Evolutionary conservation across 2,113 vertebrate genomes (phyloP), one percentile per base, ranked within the genome.

Genomic region (Charina bottae): DNA sequence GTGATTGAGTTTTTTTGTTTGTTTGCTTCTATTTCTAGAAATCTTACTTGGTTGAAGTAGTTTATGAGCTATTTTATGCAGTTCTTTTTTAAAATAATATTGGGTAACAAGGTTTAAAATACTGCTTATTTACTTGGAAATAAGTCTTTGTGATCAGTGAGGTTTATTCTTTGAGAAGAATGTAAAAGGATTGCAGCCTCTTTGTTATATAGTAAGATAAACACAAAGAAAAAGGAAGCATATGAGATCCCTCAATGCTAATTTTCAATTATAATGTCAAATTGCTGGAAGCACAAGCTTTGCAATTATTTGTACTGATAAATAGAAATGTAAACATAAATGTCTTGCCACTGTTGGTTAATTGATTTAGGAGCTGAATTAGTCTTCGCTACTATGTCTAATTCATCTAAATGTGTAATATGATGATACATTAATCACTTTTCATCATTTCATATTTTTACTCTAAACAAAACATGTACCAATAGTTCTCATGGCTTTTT

Each of bases 11-110:
- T 72, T 72, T 56, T 95, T 90, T 42, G 42, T 42, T 42, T 42
- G 84, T 85, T 92, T 6, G 68, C 1, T 53, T 64, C 59, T 95
- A 90, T 96, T 93, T 94, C 93, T 93, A 93, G 91, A 85, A n/a
- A 1, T 0, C 21, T 46, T 90, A 72, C 92, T 92, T 93, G 55
- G 1, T 90, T 78, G 94, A 24, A 42, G 0, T 91, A 93, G 53
- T 90, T 93, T 95, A 83, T 68, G 72, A 94, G 90, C 26, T 94
- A 33, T 12, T 1, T 58, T 0, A 72, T 91, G 93, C 87, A 94
- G 0, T 0, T 59, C 53, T 72, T 24, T 42, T 60, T 19, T 49
- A n/a, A n/a, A 87, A 24, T 17, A 88, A 86, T 28, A 46, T 6
- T 13, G 0, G 10, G 0, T 72, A 72, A 72, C n/a, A 72, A 19